Percentiles rank a stretch among this genome's conserved stretches.
phyloP scores from a whole-genome alignment of 2,113 vertebrate genomes.

The Porphyrio hochstetteri region DNA sequence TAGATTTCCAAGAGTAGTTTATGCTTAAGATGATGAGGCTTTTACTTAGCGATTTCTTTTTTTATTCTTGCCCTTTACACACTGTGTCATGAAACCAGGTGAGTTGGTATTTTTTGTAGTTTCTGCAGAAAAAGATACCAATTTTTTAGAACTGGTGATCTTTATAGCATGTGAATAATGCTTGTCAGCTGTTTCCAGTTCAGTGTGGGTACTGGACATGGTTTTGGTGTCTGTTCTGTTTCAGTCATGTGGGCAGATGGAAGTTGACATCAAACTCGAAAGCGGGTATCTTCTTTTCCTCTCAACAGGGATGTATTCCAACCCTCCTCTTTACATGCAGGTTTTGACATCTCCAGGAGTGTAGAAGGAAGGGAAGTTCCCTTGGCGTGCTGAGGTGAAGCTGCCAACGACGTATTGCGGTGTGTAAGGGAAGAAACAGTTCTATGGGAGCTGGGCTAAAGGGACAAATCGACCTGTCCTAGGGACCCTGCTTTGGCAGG shows the following conservation, averaged over 20 bases:
- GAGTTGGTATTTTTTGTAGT: background rate
- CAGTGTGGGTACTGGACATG: background rate
- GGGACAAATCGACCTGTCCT: too few relatives aligned
- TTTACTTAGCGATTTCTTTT: background rate
- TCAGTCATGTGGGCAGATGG: background rate
- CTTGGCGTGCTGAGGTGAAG: fast-evolving
- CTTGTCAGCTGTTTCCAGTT: background rate
- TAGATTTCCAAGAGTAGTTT: background rate
- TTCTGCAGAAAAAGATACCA: background rate
- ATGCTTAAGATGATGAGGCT: background rate
- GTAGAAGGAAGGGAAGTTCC: background rate
- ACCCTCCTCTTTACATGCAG: background rate
- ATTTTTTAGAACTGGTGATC: background rate
- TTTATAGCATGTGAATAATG: background rate
- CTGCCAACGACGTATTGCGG: background rate
- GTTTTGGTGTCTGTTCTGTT: fast-evolving
- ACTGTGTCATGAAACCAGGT: background rate
- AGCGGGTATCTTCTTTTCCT: background rate
- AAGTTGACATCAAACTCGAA: background rate
- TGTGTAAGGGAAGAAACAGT: too few relatives aligned
- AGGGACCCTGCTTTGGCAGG: too few relatives aligned
- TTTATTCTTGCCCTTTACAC: background rate
- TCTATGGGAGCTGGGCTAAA: too few relatives aligned
- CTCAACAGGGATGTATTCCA: background rate
- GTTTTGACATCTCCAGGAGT: background rate